phyloP scores from a whole-genome alignment of 1,140 invertebrate species.

The Drosophila kepulauana region DNA sequence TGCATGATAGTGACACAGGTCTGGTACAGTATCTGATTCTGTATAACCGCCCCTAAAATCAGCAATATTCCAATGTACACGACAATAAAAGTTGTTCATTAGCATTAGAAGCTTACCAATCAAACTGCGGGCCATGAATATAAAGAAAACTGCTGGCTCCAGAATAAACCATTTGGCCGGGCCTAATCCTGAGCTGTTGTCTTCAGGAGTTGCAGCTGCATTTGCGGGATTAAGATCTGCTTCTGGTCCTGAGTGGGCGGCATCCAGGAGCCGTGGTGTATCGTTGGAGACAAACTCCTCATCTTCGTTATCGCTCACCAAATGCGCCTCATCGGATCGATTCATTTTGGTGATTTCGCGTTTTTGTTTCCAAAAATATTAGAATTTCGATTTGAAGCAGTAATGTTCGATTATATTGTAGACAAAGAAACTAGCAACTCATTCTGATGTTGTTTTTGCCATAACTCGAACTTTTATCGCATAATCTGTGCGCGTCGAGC shows the following conservation, averaged over 20 bases:
- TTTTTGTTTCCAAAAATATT: conserved; percentile 8
- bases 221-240: conserved; percentile 27
- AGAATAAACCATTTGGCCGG: conserved; percentile 70
- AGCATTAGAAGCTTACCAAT: conserved; percentile 53
- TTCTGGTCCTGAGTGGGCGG: conserved; percentile 6
- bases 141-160: conserved; percentile 79
- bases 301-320: conserved; percentile 39
- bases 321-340: conserved; percentile 7
- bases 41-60: conserved; percentile 78
- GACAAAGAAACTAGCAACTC: conserved; percentile 75
- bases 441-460: conserved; percentile 36
- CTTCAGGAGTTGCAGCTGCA: background rate
- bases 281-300: conserved; percentile 31
- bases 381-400: conserved; percentile 12
- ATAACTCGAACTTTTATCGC: conserved; percentile 34
- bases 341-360: conserved; percentile 33
- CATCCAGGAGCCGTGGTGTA: conserved; percentile 53
- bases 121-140: conserved; percentile 75
- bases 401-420: conserved; percentile 4
- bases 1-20: conserved; percentile 75
- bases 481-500: conserved; percentile 41
- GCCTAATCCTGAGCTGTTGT: background rate
- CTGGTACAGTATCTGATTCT: conserved; percentile 79
- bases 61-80: background rate
- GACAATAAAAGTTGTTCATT: conserved; percentile 8